phyloP scores from a whole-genome alignment of 92 coral and sea anemone species.

The Zoanthus sociatus region DNA sequence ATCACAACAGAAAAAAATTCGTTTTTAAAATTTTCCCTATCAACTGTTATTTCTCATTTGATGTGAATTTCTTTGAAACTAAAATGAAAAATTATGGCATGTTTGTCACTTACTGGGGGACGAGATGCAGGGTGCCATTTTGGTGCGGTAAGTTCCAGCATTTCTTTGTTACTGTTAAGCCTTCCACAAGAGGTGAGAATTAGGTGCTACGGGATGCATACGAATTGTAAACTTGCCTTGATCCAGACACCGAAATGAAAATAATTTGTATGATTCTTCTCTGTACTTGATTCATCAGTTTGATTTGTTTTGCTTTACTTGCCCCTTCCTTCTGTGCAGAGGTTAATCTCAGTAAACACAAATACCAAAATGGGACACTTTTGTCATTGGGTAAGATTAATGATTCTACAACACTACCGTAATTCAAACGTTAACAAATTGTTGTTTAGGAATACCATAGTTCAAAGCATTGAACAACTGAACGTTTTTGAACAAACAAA shows the following conservation, averaged over 20 bases:
- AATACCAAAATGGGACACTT: slow-evolving; percentile 58
- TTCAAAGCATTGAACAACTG: background rate
- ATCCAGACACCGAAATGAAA: slow-evolving; percentile 25
- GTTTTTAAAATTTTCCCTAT: background rate
- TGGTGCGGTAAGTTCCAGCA: slow-evolving; percentile 3
- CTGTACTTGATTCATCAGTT: background rate
- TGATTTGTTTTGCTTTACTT: slow-evolving; percentile 6
- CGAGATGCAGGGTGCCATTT: slow-evolving; percentile 12
- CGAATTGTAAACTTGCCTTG: background rate
- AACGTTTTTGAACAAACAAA: background rate
- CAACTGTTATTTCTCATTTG: background rate
- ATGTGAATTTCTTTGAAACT: background rate
- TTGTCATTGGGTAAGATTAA: slow-evolving; percentile 89
- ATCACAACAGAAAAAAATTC: too few species aligned
- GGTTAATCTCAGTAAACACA: slow-evolving; percentile 81
- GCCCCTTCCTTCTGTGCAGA: slow-evolving; percentile 2
- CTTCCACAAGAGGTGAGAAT: slow-evolving; percentile 46
- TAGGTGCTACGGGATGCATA: slow-evolving; percentile 17
- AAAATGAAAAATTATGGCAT: slow-evolving; percentile 2
- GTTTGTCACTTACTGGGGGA: slow-evolving; percentile 26
- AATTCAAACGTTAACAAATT: background rate
- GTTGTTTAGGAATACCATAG: background rate
- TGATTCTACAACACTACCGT: slow-evolving; percentile 68
- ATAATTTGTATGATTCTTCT: background rate
- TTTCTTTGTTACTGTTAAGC: slow-evolving; percentile 37